phyloP scores from a whole-genome alignment of 2,797 vertebrate species.

The Squalus acanthias region DNA sequence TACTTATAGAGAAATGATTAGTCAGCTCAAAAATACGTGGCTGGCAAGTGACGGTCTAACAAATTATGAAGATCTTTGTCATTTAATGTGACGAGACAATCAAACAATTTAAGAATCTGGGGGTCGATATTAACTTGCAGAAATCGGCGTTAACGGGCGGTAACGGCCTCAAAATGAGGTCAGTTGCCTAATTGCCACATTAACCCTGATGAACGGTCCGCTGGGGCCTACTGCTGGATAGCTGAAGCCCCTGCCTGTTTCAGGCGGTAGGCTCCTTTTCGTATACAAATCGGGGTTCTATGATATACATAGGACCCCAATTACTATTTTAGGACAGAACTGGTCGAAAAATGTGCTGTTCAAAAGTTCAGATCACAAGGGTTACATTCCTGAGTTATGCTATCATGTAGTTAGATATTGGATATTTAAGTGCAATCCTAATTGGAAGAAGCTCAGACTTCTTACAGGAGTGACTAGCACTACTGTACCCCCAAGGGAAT shows the following conservation, averaged over 20 bases:
- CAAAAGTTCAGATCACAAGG: background rate
- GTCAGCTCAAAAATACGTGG: background rate
- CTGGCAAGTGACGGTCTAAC: background rate
- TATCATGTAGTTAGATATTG: background rate
- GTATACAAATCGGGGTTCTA: background rate
- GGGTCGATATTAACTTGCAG: background rate
- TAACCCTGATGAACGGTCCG: background rate
- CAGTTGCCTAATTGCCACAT: too few species aligned
- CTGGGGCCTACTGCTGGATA: background rate
- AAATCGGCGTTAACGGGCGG: background rate
- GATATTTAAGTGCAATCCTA: background rate
- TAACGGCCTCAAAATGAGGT: background rate
- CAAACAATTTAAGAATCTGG: background rate
- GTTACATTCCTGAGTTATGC: background rate
- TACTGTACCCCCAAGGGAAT: background rate
- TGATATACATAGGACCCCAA: too few species aligned
- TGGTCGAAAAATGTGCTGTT: background rate
- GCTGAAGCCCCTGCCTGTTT: background rate
- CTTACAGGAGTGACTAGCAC: background rate
- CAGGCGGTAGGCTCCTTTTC: background rate
- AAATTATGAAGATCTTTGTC: background rate
- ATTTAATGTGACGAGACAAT: background rate
- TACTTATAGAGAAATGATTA: background rate
- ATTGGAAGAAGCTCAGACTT: background rate
- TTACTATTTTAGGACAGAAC: background rate